phyloP scores from a whole-genome alignment of 2,888 invertebrate genomes.

The Dryococelus australis region DNA sequence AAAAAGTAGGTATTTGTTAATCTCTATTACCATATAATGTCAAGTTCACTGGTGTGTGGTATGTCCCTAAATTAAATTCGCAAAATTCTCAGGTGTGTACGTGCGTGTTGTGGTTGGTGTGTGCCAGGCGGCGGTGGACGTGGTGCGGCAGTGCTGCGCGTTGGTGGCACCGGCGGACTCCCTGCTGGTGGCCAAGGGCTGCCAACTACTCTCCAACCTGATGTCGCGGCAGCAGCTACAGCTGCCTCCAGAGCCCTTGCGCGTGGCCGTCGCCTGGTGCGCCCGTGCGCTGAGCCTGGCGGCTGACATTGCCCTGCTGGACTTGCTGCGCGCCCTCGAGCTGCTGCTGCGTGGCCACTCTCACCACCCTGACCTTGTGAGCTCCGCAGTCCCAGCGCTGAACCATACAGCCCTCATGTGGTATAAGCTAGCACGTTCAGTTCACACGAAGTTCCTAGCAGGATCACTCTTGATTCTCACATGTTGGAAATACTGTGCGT shows the following conservation, averaged over 20 bases:
- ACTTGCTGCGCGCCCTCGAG: conserved; percentile 57
- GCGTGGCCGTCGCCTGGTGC: conserved; percentile 55
- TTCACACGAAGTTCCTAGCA: too few relatives aligned
- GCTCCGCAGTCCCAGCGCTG: not conserved
- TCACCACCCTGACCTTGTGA: not conserved
- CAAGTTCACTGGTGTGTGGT: not conserved
- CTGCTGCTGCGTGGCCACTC: conserved; percentile 51
- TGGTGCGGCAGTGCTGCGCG: conserved; percentile 46
- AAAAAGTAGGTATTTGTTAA: not conserved
- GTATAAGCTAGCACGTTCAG: too few relatives aligned
- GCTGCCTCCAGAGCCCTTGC: conserved; percentile 55
- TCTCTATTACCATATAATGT: not conserved
- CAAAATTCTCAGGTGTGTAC: not conserved
- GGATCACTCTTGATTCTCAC: too few relatives aligned
- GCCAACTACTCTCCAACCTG: conserved; percentile 65
- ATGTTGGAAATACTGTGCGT: too few relatives aligned
- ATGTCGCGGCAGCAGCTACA: conserved; percentile 59
- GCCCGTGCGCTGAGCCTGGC: conserved; percentile 54
- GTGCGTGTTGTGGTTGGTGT: too few relatives aligned
- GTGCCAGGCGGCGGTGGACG: conserved; percentile 46
- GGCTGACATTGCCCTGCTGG: conserved; percentile 52
- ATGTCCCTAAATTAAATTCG: not conserved
- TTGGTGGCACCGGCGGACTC: conserved; percentile 59
- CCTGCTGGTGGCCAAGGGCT: conserved; percentile 65
- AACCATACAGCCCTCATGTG: too few relatives aligned